These are phyloP conservation scores for Rhagoletis zephyria DNA, from an alignment of 1,140 invertebrate genomes.

Conservation along the genomic window DNA sequence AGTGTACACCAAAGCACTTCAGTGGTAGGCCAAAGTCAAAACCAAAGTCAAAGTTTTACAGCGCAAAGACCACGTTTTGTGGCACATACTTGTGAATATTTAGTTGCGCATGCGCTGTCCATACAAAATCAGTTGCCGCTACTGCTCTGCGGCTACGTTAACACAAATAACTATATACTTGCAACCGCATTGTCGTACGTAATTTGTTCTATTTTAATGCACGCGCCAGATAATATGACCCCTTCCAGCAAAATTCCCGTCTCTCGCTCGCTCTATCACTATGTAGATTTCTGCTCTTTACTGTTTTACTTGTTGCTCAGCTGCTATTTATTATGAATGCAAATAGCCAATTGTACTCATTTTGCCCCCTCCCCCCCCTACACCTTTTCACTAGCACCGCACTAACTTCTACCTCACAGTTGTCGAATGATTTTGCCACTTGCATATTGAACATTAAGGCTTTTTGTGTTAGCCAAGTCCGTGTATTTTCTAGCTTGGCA, in stretches of 20 bases:
- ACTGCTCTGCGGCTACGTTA: neutral
- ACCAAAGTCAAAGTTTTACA: slow-evolving; percentile 8
- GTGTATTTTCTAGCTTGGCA: neutral
- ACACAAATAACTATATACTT: neutral
- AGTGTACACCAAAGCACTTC: neutral
- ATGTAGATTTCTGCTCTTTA: neutral
- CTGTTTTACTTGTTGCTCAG: neutral
- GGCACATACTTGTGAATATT: neutral
- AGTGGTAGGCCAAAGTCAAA: slow-evolving; percentile 22
- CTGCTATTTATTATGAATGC: slow-evolving; percentile 43
- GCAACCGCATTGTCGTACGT: slow-evolving; percentile 19
- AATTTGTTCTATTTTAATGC: slow-evolving; percentile 46
- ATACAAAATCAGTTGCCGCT: slow-evolving; percentile 6
- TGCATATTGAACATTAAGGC: neutral
- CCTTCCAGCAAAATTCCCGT: neutral
- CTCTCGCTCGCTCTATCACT: neutral
- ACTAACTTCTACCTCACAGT: neutral
- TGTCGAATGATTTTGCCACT: neutral
- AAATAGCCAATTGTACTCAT: neutral
- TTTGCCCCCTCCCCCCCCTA: neutral
- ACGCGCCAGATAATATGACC: neutral
- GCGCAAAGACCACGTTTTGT: neutral
- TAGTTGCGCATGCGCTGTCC: slow-evolving; percentile 18
- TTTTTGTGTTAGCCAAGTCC: slow-evolving; percentile 39
- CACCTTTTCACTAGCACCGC: neutral